Evolutionary conservation across 2,888 invertebrate genomes (phyloP).

Genomic region (Dendrolimus pini): DNA sequence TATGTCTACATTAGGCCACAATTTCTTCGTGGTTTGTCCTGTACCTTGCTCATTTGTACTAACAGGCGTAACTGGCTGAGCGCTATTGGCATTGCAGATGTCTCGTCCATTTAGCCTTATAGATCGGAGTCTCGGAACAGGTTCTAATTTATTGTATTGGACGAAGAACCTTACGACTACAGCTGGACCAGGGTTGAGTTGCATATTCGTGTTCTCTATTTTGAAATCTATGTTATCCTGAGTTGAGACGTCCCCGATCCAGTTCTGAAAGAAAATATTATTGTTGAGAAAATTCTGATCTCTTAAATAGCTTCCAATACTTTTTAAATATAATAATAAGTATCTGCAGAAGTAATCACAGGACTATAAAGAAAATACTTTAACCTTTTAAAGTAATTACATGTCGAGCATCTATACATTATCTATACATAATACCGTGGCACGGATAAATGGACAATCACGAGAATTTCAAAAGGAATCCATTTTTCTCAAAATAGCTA

Average conservation of each 20-base stretch:
- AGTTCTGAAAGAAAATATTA: constrained; percentile 54
- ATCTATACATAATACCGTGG: too few species aligned
- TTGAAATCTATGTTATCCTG: constrained; percentile 77
- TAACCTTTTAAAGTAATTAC: too few species aligned
- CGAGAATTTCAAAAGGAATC: too few species aligned
- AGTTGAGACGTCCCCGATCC: constrained; percentile 77
- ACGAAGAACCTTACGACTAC: constrained; percentile 77
- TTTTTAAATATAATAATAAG: too few species aligned
- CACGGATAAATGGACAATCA: too few species aligned
- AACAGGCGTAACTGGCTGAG: constrained; percentile 23
- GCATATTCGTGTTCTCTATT: constrained; percentile 75
- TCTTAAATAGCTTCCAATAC: too few species aligned
- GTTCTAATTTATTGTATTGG: constrained; percentile 67
- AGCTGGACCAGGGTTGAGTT: constrained; percentile 73
- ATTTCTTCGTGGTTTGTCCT: neutral
- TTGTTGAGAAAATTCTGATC: too few species aligned
- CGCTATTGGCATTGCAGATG: constrained; percentile 69
- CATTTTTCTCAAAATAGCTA: too few species aligned
- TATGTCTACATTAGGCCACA: neutral
- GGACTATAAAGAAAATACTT: too few species aligned
- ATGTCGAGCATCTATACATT: too few species aligned
- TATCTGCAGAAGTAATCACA: too few species aligned
- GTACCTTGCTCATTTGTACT: neutral
- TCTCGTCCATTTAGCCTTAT: constrained; percentile 77
- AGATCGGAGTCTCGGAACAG: constrained; percentile 62